Evolutionary conservation across 2,113 vertebrate species (phyloP), one percentile per base, ranked within the genome.

Genomic region (Proteles cristata): DNA sequence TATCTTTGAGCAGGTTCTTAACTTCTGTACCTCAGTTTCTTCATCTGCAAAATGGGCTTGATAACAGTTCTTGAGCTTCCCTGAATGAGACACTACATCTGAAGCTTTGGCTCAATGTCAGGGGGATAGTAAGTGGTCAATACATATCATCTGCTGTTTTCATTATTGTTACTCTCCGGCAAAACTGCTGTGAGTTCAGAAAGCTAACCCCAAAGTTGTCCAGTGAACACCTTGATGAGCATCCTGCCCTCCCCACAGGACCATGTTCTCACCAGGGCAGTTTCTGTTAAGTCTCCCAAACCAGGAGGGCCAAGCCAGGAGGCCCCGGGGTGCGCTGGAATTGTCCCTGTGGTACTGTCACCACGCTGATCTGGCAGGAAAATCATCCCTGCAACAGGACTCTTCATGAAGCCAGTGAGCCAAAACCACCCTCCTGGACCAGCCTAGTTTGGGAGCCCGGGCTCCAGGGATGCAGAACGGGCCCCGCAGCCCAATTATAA

Each of bases 401-500:
- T 92, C 98, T 95, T 26, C 91, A 95, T 28, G 79, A 93, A 97
- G 88, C 94, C 33, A 35, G 12, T 0, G 35, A 98, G 82, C 1
- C 93, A 83, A 86, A 85, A 16, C 6, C 93, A 82, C 55, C 66
- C 80, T 97, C 33, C 88, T 21, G 50, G 79, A 4, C 82, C 43
- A 61, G 79, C 77, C 83, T 86, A 68, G 17, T 74, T 93, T 65
- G 88, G 45, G 69, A 71, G 28, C 45, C 69, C 74, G 81, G 21
- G 12, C 88, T 69, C 94, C 31, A 31, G 95, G 86, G 96, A 96
- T 9, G 1, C n/a, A 74, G 43, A 86, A 95, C 95, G 61, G 73
- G 93, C 82, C 85, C 2, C 61, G 79, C 53, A 45, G 28, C 71
- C 81, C 77, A 91, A 97, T 97, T 97, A 98, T 66, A 98, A 98